A percentile compares a stretch with the other conserved stretches of the same genome.
Evolutionary conservation across 2,113 vertebrate genomes (phyloP).

Genomic region (Indicator indicator): DNA sequence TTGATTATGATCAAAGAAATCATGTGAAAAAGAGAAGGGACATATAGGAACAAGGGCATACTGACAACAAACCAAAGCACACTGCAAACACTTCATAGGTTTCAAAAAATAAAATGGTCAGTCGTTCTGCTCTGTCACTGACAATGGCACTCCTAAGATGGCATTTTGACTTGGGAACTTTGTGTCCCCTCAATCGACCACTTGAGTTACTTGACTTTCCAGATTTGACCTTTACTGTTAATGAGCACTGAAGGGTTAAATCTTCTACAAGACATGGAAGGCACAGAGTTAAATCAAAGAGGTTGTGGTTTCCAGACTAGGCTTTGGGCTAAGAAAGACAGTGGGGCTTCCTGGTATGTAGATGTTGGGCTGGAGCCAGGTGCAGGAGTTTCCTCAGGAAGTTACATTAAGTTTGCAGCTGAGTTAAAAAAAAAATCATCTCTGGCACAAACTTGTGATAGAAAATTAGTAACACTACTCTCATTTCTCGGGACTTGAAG

Average conservation of each 20-base stretch:
- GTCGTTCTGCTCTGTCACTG: conserved; percentile 62
- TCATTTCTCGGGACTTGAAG: not conserved
- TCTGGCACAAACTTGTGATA: not conserved
- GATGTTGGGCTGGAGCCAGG: not conserved
- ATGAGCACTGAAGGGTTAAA: conserved; percentile 31
- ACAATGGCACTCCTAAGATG: not conserved
- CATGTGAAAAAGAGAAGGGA: conserved; percentile 32
- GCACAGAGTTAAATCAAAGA: not conserved
- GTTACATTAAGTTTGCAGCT: not conserved
- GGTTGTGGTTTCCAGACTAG: not conserved
- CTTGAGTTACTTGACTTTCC: not conserved
- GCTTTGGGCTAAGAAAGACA: not conserved
- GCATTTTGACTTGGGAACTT: not conserved
- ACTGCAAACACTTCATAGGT: conserved; percentile 1
- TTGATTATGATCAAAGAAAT: conserved; percentile 67
- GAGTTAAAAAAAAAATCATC: not conserved
- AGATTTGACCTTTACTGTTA: not conserved
- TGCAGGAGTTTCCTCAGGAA: not conserved
- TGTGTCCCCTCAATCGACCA: not conserved
- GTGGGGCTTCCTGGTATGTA: not conserved
- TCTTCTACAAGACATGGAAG: not conserved
- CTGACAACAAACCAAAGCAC: conserved; percentile 50
- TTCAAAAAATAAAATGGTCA: not conserved
- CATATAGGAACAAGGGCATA: conserved; percentile 49
- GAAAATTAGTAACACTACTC: not conserved